These are phyloP conservation scores for Esperia sulphurella DNA, from an alignment of 2,888 invertebrate species.

Conservation along the genomic window DNA sequence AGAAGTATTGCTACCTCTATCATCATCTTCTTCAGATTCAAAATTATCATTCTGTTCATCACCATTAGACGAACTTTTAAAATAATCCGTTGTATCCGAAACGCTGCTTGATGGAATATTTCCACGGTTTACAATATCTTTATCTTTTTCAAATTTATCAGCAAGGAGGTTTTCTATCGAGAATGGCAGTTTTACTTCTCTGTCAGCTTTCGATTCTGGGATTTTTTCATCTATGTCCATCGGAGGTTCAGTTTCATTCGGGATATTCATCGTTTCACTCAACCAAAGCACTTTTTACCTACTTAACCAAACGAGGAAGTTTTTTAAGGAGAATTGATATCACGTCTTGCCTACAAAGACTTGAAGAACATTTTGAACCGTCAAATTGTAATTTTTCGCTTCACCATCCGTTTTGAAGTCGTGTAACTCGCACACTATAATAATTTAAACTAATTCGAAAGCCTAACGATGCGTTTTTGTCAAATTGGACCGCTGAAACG, in stretches of 20 bases:
- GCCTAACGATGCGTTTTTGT: constrained; percentile 71
- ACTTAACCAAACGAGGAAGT: background rate
- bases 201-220: constrained; percentile 37
- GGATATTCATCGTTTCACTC: constrained; percentile 13
- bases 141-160: constrained; percentile 45
- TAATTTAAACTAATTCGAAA: constrained; percentile 67
- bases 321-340: background rate
- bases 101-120: constrained; percentile 16
- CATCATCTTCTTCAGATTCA: constrained; percentile 52
- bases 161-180: constrained; percentile 67
- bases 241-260: constrained; percentile 15
- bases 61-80: constrained; percentile 7
- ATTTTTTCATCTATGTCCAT: constrained; percentile 43
- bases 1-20: constrained; percentile 46
- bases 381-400: constrained; percentile 12
- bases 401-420: constrained; percentile 19
- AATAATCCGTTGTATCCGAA: constrained; percentile 25
- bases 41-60: constrained; percentile 35
- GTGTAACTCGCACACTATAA: constrained; percentile 33
- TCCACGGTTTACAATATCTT: background rate
- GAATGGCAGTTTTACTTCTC: constrained; percentile 58
- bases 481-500: constrained; percentile 67
- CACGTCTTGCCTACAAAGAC: constrained; percentile 26
- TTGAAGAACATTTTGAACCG: constrained; percentile 28
- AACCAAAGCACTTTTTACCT: background rate